Base-by-base conservation (phyloP, 1,140 invertebrate genomes). In the Pemphigus obesinymphae region DNA sequence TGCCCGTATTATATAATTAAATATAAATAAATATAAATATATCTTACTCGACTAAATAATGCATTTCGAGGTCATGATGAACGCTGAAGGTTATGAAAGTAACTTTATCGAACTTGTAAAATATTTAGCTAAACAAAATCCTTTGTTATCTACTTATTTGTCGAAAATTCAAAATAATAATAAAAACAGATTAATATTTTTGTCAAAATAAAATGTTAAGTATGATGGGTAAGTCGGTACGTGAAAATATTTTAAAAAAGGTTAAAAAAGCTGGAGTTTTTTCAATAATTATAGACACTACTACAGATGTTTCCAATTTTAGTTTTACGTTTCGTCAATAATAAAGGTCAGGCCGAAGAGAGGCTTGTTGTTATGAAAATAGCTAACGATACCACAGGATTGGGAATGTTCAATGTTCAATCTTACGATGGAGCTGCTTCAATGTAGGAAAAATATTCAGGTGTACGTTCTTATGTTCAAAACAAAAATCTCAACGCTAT, bases 271-370 rank as follows among this genome's bases (percentile, higher is more conserved):
- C 82, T 29, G 45, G 37, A 50, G 82, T 83, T n/a, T 84, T 78
- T 76, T 82, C 75, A 40, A 68, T 84, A 48, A 82, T 83, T 68
- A 76, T 84, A 23, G 83, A 84, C 55, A 82, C 73, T n/a, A 84
- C 84, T 37, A 83, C 83, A 50, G 84, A 84, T 78, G 76, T 81
- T 68, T 48, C 83, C 45, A 26, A 48, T 26, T 78, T 55, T 83
- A 68, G 68, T 84, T 75, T 48, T 83, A 53, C 82, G 83, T 48
- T 84, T 73, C 66, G 81, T 83, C 23, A 72, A 72, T 72, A 34
- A 72, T 26, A 23, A 72, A 72, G 68, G 34, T 45, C 34, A 45
- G 23, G 20, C 15, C 10, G 80, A 83, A 43, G 83, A 83, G 70
- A 82, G 81, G 66, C 70, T 83, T 48, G 15, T 83, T 37, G 63